Conservation (phyloP, 2,113 vertebrate species). For the Caranx ignobilis region DNA sequence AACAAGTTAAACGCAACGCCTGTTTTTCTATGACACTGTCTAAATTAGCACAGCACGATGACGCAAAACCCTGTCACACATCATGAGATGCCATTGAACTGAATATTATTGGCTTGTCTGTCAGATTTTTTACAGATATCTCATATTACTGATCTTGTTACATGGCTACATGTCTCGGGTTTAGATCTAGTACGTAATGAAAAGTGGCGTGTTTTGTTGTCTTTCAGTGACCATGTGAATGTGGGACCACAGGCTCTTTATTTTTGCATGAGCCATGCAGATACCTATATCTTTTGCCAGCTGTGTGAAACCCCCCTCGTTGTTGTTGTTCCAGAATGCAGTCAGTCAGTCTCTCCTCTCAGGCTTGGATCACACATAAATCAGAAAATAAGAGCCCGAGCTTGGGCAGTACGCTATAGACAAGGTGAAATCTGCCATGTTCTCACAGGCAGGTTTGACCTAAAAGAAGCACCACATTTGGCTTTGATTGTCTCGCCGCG, state of each 20-base stretch:
- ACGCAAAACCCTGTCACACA: no score
- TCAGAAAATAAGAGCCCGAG: background rate
- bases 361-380: background rate
- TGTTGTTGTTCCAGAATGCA: background rate
- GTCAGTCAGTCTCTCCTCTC: background rate
- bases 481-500: conserved; percentile 27
- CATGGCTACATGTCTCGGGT: background rate
- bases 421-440: background rate
- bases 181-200: background rate
- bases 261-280: background rate
- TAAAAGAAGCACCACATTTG: conserved; percentile 33
- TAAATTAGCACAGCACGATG: no score
- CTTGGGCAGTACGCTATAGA: background rate
- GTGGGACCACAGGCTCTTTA: background rate
- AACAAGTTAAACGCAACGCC: background rate
- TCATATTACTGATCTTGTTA: background rate
- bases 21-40: no score
- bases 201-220: background rate
- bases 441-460: conserved; percentile 22
- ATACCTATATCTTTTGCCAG: background rate
- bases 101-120: background rate
- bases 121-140: background rate
- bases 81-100: background rate
- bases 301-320: background rate
- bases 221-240: background rate